phyloP scores from a whole-genome alignment of 2,797 vertebrate genomes.

The Distichodus sexfasciatus region DNA sequence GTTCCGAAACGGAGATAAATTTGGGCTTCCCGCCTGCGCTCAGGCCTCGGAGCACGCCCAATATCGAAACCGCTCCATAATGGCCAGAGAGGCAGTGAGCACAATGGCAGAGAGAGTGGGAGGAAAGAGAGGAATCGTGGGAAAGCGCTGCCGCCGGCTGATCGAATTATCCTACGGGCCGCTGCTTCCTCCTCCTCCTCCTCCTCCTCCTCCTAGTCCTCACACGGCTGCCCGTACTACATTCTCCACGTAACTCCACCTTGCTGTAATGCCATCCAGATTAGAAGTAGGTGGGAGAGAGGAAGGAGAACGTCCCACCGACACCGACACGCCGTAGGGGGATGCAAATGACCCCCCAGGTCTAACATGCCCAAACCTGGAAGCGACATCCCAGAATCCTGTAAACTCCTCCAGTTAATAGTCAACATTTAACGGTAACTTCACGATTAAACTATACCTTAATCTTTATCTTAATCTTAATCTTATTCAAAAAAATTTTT shows the following conservation, averaged over 20 bases:
- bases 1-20: background rate
- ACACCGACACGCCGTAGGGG: background rate
- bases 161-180: constrained; percentile 80
- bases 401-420: background rate
- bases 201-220: constrained; percentile 69
- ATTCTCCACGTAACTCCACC: constrained; percentile 78
- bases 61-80: constrained; percentile 32
- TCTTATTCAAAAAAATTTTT: no score
- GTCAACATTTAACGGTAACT: no score
- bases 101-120: constrained; percentile 69
- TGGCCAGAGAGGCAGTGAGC: constrained; percentile 11
- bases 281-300: background rate
- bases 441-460: no score
- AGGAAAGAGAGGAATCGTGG: constrained; percentile 79
- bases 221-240: constrained; percentile 71
- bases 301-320: no score
- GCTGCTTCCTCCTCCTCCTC: constrained; percentile 74
- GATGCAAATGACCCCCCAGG: background rate
- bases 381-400: background rate
- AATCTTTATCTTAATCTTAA: no score
- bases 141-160: constrained; percentile 76
- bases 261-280: constrained; percentile 73
- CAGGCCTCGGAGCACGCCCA: constrained; percentile 30
- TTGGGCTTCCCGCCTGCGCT: background rate
- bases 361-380: background rate